Evolutionary conservation across 2,888 invertebrate genomes (phyloP), one percentile per base, ranked within the genome.

Genomic region (Baccha elongata): DNA sequence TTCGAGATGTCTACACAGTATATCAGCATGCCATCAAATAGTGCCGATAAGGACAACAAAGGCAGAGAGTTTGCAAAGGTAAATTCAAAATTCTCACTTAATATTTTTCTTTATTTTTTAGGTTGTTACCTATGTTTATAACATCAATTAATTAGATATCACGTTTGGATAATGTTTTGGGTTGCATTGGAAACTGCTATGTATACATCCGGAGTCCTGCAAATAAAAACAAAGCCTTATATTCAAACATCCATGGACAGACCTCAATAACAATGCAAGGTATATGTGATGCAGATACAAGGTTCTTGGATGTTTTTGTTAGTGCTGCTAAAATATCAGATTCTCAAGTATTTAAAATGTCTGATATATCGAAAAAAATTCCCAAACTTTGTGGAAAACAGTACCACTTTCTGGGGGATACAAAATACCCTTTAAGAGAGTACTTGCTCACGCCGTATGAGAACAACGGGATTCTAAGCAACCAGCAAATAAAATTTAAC

Each of bases 81-180:
- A 44, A 19, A 7, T 11, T 11, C 11, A 42, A 42, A 42, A n/a
- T 5, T 7, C 8, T 1, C n/a, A 6, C 15, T n/a, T n/a, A n/a
- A 44, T 40, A 5, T 40, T 3, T 3, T 3, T 35, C 2, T 35
- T 11, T 2, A 35, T 11, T 35, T 8, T 2, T 7, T 35, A 8
- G 5, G 8, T 35, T 6, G 3, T n/a, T n/a, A n/a, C n/a, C n/a
- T n/a, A n/a, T n/a, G 7, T 8, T 11, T 35, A 68, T 68, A 68
- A 65, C 40, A 50, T 67, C 10, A 55, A 58, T 32, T n/a, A 68
- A n/a, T 26, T 26, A 58, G 58, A 42, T 42, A 8, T 3, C 58
- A 21, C 21, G 42, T 11, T 42, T 58, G 21, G n/a, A 11, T 5
- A 21, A 21, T 21, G 42, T 58, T 13, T 1, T 58, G n/a, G 40